A percentile compares a stretch with the other conserved stretches of the same genome.
These are phyloP conservation scores for Echinarachnius parma DNA, from an alignment of 53 echinoderm and acorn worm species.

Conservation along the genomic window DNA sequence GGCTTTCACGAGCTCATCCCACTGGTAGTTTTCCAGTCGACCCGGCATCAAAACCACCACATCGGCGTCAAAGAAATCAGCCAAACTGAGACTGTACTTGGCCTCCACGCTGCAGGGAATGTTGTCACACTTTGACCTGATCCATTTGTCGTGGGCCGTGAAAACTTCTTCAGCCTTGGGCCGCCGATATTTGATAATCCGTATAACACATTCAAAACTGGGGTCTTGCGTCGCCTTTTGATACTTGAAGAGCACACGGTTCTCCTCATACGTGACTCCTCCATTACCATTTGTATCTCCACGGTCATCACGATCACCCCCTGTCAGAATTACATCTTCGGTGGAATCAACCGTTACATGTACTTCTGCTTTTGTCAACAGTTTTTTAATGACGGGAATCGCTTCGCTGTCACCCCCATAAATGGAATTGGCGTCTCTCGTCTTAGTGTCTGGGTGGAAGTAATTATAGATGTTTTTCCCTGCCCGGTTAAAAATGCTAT, in stretches of 20 bases:
- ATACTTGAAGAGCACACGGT: slow-evolving; percentile 30
- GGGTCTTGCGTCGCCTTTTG: slow-evolving; percentile 37
- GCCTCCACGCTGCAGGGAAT: slow-evolving; percentile 50
- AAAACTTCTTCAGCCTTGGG: slow-evolving; percentile 32
- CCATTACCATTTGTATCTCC: neutral
- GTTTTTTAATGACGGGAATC: slow-evolving; percentile 4
- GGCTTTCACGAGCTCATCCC: slow-evolving; percentile 37
- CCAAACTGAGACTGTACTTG: slow-evolving; percentile 46
- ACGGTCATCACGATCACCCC: neutral
- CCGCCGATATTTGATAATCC: slow-evolving; percentile 35
- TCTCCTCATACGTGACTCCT: slow-evolving; percentile 28
- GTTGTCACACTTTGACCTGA: slow-evolving; percentile 11
- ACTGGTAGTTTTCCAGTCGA: slow-evolving; percentile 35
- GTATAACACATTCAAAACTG: slow-evolving; percentile 25
- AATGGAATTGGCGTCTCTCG: neutral
- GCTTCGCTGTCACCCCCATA: neutral
- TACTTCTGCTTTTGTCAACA: slow-evolving; percentile 5
- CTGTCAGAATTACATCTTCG: neutral
- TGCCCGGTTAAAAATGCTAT: neutral
- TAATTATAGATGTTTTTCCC: slow-evolving; percentile 21
- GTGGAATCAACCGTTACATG: neutral
- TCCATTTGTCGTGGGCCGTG: neutral
- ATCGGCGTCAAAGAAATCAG: slow-evolving; percentile 39
- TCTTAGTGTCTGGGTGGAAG: neutral
- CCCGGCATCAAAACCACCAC: slow-evolving; percentile 57